Evolutionary conservation across 2,797 vertebrate genomes (phyloP), one percentile per base, ranked within the genome.

Genomic region (Mareca strepera): DNA sequence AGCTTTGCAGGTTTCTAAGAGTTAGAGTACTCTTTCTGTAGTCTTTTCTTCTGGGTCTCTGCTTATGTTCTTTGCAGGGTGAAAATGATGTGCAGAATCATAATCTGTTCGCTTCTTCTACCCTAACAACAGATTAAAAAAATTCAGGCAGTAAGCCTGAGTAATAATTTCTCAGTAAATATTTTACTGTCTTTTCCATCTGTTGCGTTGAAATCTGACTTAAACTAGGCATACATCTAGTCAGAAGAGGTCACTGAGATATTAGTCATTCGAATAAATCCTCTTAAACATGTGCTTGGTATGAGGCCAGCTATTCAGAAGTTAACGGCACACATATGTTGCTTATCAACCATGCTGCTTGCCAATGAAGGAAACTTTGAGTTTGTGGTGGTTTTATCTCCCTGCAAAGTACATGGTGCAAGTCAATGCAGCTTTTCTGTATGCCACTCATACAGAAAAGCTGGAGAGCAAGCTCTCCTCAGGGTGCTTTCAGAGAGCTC

Each of bases 181-280:
- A 92, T 88, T 96, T 91, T 88, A 90, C 55, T 79, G 26, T 14
- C 88, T 93, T 94, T 92, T 82, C 70, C 80, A 90, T 96, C 79
- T 94, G 59, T 88, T 94, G 67, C 17, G 6, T 72, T 84, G 76
- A 95, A 92, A 90, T 94, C 85, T 90, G 85, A 77, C 28, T 88
- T 93, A 91, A 90, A 90, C 37, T 78, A 52, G 62, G 20, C 56
- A 9, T 82, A 86, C 84, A 91, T 94, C 83, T 82, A 94, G 59
- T 79, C 72, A 91, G 93, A 89, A 82, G 84, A 81, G 84, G 79
- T 94, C 92, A 95, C 81, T 94, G 58, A 74, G 25, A 48, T 92
- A 94, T 83, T 86, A 88, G 73, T 91, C 15, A 84, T 88, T 55
- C 35, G 39, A 83, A 83, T 89, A 69, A 82, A 91, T 93, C 77